These are phyloP conservation scores for Monopterus albus DNA, from an alignment of 2,113 vertebrate species.

Conservation along the genomic window DNA sequence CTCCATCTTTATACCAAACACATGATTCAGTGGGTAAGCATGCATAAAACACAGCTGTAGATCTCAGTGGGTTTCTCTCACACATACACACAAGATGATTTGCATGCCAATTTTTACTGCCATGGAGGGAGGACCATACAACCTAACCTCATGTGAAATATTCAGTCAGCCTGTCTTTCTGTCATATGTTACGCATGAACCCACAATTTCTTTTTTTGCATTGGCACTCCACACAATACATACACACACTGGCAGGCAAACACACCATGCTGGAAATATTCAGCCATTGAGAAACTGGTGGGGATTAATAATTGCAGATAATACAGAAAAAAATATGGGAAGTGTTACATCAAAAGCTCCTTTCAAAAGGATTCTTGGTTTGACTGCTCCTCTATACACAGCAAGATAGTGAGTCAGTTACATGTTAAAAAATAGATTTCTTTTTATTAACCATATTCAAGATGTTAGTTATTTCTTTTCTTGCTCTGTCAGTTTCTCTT, in stretches of 20 bases:
- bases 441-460: slow-evolving; percentile 1
- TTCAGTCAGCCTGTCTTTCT: slow-evolving; percentile 23
- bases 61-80: slow-evolving; percentile 1
- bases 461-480: neutral
- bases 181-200: slow-evolving; percentile 5
- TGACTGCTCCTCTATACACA: slow-evolving; percentile 6
- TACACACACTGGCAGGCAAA: neutral
- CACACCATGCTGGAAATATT: slow-evolving; percentile 15
- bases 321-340: neutral
- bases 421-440: slow-evolving; percentile 1
- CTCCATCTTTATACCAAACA: neutral
- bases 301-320: slow-evolving; percentile 40
- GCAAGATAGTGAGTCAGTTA: slow-evolving; percentile 1
- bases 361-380: slow-evolving; percentile 33
- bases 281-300: slow-evolving; percentile 19
- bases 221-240: neutral
- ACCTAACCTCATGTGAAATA: slow-evolving; percentile 26
- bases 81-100: neutral
- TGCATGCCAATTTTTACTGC: slow-evolving; percentile 30
- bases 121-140: neutral
- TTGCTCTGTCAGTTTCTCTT: neutral
- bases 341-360: slow-evolving; percentile 39
- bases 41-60: slow-evolving; percentile 19
- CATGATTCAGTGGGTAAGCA: slow-evolving; percentile 7
- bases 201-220: neutral